Percentiles rank a stretch among this genome's conserved stretches.
Conservation (phyloP, 2,888 invertebrate species). For the Synergus itoensis region DNA sequence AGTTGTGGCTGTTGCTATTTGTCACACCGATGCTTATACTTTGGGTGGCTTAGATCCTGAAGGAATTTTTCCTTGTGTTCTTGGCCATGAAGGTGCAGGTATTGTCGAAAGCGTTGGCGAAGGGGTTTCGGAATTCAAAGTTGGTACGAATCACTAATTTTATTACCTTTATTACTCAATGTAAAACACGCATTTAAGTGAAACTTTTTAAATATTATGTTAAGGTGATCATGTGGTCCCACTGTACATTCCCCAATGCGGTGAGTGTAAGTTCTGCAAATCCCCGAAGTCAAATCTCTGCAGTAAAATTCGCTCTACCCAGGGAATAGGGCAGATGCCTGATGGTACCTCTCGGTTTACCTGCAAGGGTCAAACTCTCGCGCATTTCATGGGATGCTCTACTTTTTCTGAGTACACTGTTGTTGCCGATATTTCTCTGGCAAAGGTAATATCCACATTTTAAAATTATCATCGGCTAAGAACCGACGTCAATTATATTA, state of each 20-base stretch:
- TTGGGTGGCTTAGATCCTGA: conserved; percentile 93
- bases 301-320: conserved; percentile 92
- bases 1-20: conserved; percentile 89
- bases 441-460: conserved; percentile 83
- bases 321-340: conserved; percentile 94
- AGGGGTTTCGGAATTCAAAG: conserved; percentile 91
- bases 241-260: conserved; percentile 97
- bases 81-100: conserved; percentile 98
- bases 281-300: conserved; percentile 98
- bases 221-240: conserved; percentile 97
- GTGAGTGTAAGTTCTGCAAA: conserved; percentile 97
- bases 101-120: conserved; percentile 98
- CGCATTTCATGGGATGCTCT: conserved; percentile 98
- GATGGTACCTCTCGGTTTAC: conserved; percentile 93
- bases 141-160: conserved; percentile 79
- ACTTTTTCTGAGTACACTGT: conserved; percentile 97
- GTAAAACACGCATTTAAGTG: background rate
- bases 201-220: conserved; percentile 55
- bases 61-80: conserved; percentile 93
- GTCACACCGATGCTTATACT: conserved; percentile 96
- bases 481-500: no score
- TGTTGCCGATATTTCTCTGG: conserved; percentile 95
- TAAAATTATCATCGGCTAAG: no score
- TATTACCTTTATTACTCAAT: conserved; percentile 12
- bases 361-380: conserved; percentile 88